Percentiles rank a stretch among this genome's conserved stretches.
phyloP scores from a whole-genome alignment of 2,113 vertebrate species.

The Setophaga coronata region DNA sequence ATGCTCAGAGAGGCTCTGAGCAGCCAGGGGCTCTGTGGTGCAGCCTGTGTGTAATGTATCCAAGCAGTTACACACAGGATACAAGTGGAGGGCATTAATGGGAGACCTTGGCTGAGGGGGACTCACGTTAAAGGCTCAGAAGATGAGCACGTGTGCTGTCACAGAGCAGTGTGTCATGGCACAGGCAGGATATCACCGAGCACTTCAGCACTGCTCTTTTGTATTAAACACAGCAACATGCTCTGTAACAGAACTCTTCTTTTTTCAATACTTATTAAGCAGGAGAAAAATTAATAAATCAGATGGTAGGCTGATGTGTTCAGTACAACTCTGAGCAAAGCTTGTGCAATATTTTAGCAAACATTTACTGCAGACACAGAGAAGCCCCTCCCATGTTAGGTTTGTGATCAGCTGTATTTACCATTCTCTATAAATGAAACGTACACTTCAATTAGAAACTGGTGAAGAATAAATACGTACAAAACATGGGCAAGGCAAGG shows the following conservation, averaged over 20 bases:
- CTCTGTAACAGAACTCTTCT: neutral
- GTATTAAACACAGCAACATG: neutral
- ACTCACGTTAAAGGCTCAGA: neutral
- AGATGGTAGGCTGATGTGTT: too few species aligned
- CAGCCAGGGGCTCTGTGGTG: neutral
- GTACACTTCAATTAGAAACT: neutral
- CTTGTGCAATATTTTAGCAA: neutral
- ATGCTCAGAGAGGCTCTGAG: neutral
- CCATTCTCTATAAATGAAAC: neutral
- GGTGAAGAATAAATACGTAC: neutral
- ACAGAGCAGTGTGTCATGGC: neutral
- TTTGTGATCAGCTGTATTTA: neutral
- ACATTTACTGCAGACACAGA: neutral
- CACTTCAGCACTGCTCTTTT: neutral
- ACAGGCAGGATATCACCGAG: neutral
- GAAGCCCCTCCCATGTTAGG: neutral
- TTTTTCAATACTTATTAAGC: neutral
- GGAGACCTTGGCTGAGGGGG: neutral
- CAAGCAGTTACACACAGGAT: neutral
- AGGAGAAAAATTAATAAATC: neutral
- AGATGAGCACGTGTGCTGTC: neutral
- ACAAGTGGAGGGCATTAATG: neutral
- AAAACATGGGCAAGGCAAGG: slow-evolving; percentile 37
- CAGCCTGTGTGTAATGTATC: neutral
- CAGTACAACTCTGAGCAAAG: neutral